A percentile compares a stretch with the other conserved stretches of the same genome.
Conservation (phyloP, 2,113 vertebrate genomes). For the Anas platyrhynchos region DNA sequence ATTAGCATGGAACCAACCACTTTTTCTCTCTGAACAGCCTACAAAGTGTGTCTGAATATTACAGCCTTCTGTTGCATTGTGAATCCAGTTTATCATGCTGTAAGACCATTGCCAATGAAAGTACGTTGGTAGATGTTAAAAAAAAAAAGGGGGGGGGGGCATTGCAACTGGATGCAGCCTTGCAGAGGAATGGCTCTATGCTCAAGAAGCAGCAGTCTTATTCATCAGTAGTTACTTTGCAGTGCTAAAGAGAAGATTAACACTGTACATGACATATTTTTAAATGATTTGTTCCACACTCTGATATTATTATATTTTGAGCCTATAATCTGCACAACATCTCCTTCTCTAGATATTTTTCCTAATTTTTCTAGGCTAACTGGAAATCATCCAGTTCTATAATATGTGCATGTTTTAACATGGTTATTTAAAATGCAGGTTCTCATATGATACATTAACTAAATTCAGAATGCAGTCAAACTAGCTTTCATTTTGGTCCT, state of each 20-base stretch:
- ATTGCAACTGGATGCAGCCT: background rate
- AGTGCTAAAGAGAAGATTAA: background rate
- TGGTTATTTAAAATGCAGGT: background rate
- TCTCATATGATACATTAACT: background rate
- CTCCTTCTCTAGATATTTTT: background rate
- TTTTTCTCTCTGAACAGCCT: background rate
- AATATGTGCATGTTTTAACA: background rate
- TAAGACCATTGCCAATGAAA: background rate
- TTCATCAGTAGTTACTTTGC: background rate
- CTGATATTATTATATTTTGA: background rate
- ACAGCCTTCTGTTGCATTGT: background rate
- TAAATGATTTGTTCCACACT: background rate
- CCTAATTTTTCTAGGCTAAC: background rate
- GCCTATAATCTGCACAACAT: background rate
- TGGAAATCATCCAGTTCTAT: slow-evolving; percentile 37
- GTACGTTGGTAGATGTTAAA: background rate
- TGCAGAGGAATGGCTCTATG: background rate
- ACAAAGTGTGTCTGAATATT: background rate
- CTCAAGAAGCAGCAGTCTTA: background rate
- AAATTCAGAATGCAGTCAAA: slow-evolving; percentile 14
- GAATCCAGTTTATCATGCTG: background rate
- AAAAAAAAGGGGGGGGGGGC: background rate
- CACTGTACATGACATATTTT: background rate
- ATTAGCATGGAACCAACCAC: background rate
- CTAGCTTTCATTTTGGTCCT: background rate